Conservation (phyloP, 1,140 invertebrate genomes). For the Holcopasites calliopsidis region DNA sequence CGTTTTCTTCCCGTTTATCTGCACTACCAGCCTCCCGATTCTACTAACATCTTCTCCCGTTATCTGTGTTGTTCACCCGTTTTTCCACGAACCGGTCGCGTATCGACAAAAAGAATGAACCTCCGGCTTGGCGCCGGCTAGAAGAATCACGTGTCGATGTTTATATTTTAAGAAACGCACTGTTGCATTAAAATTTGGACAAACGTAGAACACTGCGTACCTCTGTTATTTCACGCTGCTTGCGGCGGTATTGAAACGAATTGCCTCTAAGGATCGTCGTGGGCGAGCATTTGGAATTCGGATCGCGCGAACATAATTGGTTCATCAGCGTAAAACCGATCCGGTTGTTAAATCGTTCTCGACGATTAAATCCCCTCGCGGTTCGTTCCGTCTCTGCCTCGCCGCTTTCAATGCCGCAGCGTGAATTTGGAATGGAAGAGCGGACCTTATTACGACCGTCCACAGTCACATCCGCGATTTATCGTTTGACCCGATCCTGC, state of each 20-base stretch:
- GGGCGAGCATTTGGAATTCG: slow-evolving; percentile 2
- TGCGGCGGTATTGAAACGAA: no score
- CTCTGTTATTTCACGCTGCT: no score
- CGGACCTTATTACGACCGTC: slow-evolving; percentile 20
- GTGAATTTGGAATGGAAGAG: slow-evolving; percentile 54
- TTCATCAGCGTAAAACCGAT: slow-evolving; percentile 30
- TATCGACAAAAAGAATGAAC: slow-evolving; percentile 15
- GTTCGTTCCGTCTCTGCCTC: slow-evolving; percentile 3
- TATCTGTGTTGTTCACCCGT: slow-evolving; percentile 54
- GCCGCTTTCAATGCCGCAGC: slow-evolving; percentile 43
- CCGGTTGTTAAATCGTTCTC: slow-evolving; percentile 28
- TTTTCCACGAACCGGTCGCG: slow-evolving; percentile 41
- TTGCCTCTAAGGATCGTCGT: not conserved
- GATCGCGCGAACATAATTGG: not conserved
- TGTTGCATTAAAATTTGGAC: not conserved
- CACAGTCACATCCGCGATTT: slow-evolving; percentile 58
- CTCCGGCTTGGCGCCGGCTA: slow-evolving; percentile 13
- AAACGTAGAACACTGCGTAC: not conserved
- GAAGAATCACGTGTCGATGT: slow-evolving; percentile 1
- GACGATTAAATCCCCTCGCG: slow-evolving; percentile 17
- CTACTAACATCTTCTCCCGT: slow-evolving; percentile 26
- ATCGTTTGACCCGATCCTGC: slow-evolving; percentile 30
- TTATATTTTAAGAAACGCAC: no score
- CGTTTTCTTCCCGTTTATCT: slow-evolving; percentile 39
- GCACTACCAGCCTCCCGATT: not conserved